Conservation (phyloP, 2,113 vertebrate genomes). For the Chrysochloris asiatica region DNA sequence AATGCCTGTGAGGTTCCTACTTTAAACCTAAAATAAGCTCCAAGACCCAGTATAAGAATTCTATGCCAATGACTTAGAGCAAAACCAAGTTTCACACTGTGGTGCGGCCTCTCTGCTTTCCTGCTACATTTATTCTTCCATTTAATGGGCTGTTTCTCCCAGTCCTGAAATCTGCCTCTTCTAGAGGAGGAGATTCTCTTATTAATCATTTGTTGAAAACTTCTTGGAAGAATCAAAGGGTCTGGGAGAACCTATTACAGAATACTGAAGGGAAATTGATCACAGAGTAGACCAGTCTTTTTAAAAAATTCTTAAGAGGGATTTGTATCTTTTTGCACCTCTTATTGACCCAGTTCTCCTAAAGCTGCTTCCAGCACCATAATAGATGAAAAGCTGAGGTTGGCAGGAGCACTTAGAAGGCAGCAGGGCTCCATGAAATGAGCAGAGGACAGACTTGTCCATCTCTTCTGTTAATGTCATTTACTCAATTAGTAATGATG, state of each 20-base stretch:
- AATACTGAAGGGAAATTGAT: background rate
- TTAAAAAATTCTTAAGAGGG: background rate
- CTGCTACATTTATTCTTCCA: background rate
- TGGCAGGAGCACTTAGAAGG: constrained; percentile 43
- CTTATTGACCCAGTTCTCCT: constrained; percentile 45
- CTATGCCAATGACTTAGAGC: constrained; percentile 25
- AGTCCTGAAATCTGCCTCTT: constrained; percentile 18
- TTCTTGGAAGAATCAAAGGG: constrained; percentile 32
- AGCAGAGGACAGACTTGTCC: constrained; percentile 59
- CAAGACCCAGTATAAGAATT: background rate
- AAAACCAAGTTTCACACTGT: constrained; percentile 54
- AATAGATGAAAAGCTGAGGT: constrained; percentile 27
- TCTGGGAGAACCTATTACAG: background rate
- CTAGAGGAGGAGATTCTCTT: background rate
- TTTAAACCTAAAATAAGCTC: constrained; percentile 16
- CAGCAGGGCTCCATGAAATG: constrained; percentile 55
- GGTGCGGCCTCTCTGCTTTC: background rate
- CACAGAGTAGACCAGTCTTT: background rate
- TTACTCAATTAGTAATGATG: constrained; percentile 67
- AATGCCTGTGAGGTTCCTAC: background rate
- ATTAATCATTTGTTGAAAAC: constrained; percentile 39
- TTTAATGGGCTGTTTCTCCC: background rate
- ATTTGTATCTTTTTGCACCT: background rate
- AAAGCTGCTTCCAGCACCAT: background rate
- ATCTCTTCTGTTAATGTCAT: constrained; percentile 59